phyloP scores from a whole-genome alignment of 2,888 invertebrate species.

The Muscina levida region DNA sequence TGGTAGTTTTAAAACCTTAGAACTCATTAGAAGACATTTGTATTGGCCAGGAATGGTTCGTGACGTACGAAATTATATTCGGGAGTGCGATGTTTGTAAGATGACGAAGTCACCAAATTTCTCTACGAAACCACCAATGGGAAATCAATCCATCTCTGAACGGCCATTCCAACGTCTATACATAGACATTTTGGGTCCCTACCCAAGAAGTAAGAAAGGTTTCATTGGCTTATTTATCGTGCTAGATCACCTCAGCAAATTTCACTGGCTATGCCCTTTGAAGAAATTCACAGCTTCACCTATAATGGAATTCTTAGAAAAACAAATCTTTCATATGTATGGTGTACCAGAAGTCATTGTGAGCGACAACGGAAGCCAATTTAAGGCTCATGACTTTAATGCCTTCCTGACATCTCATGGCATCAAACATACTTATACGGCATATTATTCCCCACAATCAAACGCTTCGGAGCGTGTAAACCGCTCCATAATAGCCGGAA shows the following conservation, averaged over 20 bases:
- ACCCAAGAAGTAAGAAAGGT: conserved; percentile 10
- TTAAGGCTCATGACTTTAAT: no score
- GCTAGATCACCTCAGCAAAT: no score
- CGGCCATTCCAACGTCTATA: no score
- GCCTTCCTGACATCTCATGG: not conserved
- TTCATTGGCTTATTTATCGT: not conserved
- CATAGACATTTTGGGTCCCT: not conserved
- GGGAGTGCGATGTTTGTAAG: not conserved
- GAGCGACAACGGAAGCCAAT: no score
- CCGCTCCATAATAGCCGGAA: not conserved
- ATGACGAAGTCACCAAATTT: not conserved
- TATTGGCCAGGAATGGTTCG: conserved; percentile 1
- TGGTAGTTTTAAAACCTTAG: not conserved
- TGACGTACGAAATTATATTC: not conserved
- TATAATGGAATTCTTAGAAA: conserved; percentile 1
- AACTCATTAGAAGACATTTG: not conserved
- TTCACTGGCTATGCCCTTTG: no score
- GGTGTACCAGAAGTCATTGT: not conserved
- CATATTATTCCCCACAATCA: not conserved
- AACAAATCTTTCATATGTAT: no score
- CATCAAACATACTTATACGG: no score
- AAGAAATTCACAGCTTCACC: not conserved
- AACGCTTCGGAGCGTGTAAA: no score
- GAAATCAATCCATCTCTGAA: not conserved
- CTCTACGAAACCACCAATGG: conserved; percentile 2